These are phyloP conservation scores for Himalopsyche japonica DNA, from an alignment of 2,888 invertebrate genomes.

Conservation along the genomic window DNA sequence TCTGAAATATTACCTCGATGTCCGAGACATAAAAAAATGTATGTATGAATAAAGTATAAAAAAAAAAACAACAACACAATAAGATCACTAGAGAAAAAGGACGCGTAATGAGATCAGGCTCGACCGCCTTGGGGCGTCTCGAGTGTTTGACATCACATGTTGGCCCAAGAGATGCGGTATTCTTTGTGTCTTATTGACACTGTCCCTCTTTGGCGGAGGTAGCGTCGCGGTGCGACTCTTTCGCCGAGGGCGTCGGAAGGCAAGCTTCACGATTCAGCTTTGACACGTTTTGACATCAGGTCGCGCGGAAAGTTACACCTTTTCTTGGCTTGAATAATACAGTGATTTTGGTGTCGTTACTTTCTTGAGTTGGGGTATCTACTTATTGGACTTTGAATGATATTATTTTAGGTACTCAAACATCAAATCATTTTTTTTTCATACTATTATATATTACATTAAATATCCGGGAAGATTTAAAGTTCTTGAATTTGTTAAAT, in stretches of 20 bases:
- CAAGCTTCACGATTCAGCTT: neutral
- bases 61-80: neutral
- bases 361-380: neutral
- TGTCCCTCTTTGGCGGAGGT: neutral
- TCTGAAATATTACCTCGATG: neutral
- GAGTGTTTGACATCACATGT: slow-evolving; percentile 22
- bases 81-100: slow-evolving; percentile 1
- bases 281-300: neutral
- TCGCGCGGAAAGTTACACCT: neutral
- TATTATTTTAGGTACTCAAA: neutral
- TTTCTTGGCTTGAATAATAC: neutral
- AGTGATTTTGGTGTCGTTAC: neutral
- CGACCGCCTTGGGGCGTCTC: slow-evolving; percentile 9
- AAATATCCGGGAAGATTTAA: no score
- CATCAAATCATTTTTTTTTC: neutral
- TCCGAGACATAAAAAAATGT: neutral
- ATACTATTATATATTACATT: no score
- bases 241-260: neutral
- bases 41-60: neutral
- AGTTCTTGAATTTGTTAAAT: no score
- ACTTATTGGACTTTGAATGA: no score
- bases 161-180: neutral
- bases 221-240: neutral
- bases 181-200: neutral
- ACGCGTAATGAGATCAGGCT: slow-evolving; percentile 20